These are phyloP conservation scores for Tachystola acroxantha DNA, from an alignment of 2,888 invertebrate genomes.

Conservation along the genomic window DNA sequence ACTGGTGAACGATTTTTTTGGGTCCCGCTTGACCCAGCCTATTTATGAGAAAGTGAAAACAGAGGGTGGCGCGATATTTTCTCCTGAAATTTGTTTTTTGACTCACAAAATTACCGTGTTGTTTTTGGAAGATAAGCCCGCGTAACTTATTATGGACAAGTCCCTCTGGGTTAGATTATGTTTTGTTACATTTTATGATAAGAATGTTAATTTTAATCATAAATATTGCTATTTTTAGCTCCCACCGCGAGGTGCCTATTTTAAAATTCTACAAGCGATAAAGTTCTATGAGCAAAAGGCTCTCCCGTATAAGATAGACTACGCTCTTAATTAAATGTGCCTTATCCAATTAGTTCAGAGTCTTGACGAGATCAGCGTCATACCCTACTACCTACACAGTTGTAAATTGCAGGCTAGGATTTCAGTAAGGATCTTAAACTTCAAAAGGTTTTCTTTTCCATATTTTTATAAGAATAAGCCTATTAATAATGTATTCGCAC, in stretches of 20 bases:
- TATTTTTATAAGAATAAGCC: no score
- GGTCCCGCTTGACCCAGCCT: constrained; percentile 34
- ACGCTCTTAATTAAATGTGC: constrained; percentile 6
- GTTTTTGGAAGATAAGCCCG: constrained; percentile 10
- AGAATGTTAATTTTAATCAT: not conserved
- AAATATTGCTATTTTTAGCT: no score
- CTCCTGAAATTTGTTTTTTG: constrained; percentile 19
- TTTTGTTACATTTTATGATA: not conserved
- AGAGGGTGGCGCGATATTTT: constrained; percentile 33
- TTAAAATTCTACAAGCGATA: not conserved
- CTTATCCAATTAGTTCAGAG: constrained; percentile 6
- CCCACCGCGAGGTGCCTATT: no score
- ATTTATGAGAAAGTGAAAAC: constrained; percentile 35
- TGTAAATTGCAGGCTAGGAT: not conserved
- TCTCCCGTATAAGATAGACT: constrained; percentile 1
- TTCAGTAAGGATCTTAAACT: no score
- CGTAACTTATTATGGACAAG: constrained; percentile 10
- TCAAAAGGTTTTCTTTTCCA: no score
- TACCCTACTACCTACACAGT: constrained; percentile 4
- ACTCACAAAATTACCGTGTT: constrained; percentile 15
- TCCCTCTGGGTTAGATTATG: constrained; percentile 6
- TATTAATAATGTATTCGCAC: no score
- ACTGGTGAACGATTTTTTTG: constrained; percentile 45
- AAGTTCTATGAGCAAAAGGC: not conserved
- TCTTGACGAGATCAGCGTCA: constrained; percentile 2